Base-by-base conservation (phyloP, 2,797 vertebrate genomes). In the Amblyopsis hoosieri region DNA sequence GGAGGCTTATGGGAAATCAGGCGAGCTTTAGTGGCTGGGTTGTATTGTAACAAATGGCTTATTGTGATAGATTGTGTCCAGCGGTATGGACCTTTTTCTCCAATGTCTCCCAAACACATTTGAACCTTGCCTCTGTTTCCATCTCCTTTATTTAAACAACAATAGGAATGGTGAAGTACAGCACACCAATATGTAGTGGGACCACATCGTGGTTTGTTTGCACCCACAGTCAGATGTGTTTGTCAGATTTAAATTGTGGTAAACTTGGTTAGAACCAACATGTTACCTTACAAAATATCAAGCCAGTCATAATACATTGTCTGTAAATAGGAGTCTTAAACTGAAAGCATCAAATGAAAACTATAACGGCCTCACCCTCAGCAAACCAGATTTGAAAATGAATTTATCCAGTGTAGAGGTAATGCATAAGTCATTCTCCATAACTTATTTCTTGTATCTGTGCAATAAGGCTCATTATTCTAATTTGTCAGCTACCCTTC, bases 321-420 rank as follows among this genome's bases (percentile, higher is more conserved):
- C 75, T 76, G 62, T 70, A 78, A 88, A 83, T 78, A 78, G 72
- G 79, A 80, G 67, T 75, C 73, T 87, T 90, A 74, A 81, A 77
- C 52, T 71, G 60, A 86, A 83, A 81, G 50, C 62, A 84, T 85
- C 80, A 85, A 77, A 85, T 91, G 68, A 80, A 81, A 72, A 66
- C 62, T 72, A 66, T 57, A 63, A 67, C 17, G 4, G 52, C 10
- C 77, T 45, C 3, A 4, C 69, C 67, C 42, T 73, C 66, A 64
- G 68, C 64, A 56, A 59, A 3, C 64, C 66, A 54, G 74, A 74
- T 65, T 58, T 76, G 64, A 57, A 70, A 85, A 86, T 84, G 23
- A 49, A 80, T 81, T 79, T 64, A 0, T 57, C 6, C 49, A 71
- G 19, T 62, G 45, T 59, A 12, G 60, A 69, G 69, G 45, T 71